phyloP scores from a whole-genome alignment of 2,113 vertebrate genomes.

The Zapus hudsonius region DNA sequence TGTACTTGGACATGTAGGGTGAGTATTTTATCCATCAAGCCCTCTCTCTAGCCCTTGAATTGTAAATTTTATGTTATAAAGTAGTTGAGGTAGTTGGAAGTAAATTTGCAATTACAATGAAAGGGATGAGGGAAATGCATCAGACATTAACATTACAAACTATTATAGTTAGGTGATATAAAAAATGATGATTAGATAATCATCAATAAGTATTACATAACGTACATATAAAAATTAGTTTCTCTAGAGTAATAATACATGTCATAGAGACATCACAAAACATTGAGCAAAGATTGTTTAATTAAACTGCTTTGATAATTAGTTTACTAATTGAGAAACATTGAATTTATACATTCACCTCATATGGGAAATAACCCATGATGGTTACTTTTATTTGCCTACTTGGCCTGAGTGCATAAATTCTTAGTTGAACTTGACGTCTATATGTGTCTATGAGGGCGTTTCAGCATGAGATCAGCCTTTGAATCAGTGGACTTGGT shows the following conservation, averaged over 20 bases:
- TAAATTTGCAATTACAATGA: not conserved
- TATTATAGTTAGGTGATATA: constrained; percentile 25
- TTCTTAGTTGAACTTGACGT: not conserved
- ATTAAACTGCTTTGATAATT: constrained; percentile 23
- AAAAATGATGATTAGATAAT: not conserved
- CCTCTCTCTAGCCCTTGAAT: not conserved
- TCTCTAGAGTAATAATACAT: not conserved
- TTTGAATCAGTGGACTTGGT: not conserved
- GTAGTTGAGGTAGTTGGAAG: not conserved
- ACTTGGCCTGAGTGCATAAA: not conserved
- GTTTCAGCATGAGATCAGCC: not conserved
- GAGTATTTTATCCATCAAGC: not conserved
- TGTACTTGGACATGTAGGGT: accelerated
- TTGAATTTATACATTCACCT: not conserved
- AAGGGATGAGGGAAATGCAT: not conserved
- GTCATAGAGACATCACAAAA: constrained; percentile 11
- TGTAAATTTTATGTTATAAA: not conserved
- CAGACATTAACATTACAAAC: constrained; percentile 30
- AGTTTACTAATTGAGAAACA: constrained; percentile 49
- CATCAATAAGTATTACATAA: not conserved
- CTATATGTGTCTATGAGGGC: not conserved
- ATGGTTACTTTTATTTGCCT: not conserved
- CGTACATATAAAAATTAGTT: not conserved
- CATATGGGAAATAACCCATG: not conserved
- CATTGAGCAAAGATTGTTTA: constrained; percentile 8